phyloP scores from a whole-genome alignment of 2,888 invertebrate species.

The Chaetogeoica ovagalla region DNA sequence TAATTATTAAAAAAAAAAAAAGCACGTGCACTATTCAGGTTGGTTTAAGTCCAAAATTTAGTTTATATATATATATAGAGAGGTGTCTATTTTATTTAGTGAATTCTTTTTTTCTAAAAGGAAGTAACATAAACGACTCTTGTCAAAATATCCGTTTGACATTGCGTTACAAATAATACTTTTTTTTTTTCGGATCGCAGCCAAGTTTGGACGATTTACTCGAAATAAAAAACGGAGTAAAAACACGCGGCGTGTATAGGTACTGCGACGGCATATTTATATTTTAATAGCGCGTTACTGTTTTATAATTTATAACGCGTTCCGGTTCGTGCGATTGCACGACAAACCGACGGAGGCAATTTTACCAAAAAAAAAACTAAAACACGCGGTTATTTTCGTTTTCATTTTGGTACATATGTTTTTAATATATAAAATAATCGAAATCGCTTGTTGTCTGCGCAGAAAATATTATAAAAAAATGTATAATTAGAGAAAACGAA shows the following conservation, averaged over 20 bases:
- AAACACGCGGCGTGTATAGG: not conserved
- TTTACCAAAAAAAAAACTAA: too few relatives aligned
- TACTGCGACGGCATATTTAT: too few relatives aligned
- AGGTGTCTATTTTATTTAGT: not conserved
- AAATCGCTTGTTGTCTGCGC: too few relatives aligned
- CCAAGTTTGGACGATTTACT: slow-evolving; percentile 25
- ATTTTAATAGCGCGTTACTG: not conserved
- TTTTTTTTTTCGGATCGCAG: slow-evolving; percentile 28
- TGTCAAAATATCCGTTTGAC: slow-evolving; percentile 33
- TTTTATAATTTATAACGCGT: too few relatives aligned
- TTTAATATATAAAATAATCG: too few relatives aligned
- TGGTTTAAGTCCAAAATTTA: slow-evolving; percentile 13
- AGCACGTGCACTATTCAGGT: not conserved
- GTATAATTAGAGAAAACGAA: too few relatives aligned
- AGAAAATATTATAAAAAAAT: too few relatives aligned
- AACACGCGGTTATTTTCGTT: too few relatives aligned
- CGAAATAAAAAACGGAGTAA: not conserved
- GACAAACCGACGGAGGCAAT: too few relatives aligned
- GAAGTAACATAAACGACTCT: slow-evolving; percentile 29
- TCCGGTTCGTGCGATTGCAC: not conserved
- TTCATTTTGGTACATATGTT: too few relatives aligned
- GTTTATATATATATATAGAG: not conserved
- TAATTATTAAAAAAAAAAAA: too few relatives aligned
- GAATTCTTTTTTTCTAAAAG: slow-evolving; percentile 34
- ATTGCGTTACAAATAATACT: slow-evolving; percentile 20